A percentile compares a stretch with the other conserved stretches of the same genome.
Conservation (phyloP, 2,797 vertebrate species). For the Acestrorhynchus altus region DNA sequence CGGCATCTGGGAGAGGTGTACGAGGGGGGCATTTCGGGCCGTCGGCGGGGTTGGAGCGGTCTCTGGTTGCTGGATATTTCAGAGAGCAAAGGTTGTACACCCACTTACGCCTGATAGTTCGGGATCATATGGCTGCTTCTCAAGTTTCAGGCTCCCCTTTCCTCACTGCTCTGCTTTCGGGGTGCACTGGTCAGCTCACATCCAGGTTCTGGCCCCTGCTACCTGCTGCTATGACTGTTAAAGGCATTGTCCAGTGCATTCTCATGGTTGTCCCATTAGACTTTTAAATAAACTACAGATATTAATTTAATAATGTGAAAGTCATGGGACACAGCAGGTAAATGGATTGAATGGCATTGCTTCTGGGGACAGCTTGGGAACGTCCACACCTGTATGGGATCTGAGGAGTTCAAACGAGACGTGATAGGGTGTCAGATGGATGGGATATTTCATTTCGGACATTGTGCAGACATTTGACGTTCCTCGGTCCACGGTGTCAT, state of each 20-base stretch:
- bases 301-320: too few species aligned
- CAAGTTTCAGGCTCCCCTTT: constrained; percentile 53
- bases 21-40: constrained; percentile 20
- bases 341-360: too few species aligned
- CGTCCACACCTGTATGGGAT: too few species aligned
- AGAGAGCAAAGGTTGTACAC: constrained; percentile 63
- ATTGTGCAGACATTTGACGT: too few species aligned
- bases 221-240: not conserved
- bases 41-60: constrained; percentile 23
- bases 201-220: not conserved
- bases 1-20: constrained; percentile 18
- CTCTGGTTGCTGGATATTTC: constrained; percentile 65
- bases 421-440: too few species aligned
- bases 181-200: not conserved
- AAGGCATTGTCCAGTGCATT: not conserved
- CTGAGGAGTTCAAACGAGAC: too few species aligned
- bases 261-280: too few species aligned
- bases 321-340: too few species aligned
- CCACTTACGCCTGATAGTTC: constrained; percentile 46
- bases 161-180: not conserved
- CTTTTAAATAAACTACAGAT: too few species aligned
- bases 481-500: too few species aligned
- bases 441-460: too few species aligned
- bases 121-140: constrained; percentile 54
- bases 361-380: too few species aligned